phyloP scores from a whole-genome alignment of 1,140 invertebrate species.

The Trinorchestia longiramus region DNA sequence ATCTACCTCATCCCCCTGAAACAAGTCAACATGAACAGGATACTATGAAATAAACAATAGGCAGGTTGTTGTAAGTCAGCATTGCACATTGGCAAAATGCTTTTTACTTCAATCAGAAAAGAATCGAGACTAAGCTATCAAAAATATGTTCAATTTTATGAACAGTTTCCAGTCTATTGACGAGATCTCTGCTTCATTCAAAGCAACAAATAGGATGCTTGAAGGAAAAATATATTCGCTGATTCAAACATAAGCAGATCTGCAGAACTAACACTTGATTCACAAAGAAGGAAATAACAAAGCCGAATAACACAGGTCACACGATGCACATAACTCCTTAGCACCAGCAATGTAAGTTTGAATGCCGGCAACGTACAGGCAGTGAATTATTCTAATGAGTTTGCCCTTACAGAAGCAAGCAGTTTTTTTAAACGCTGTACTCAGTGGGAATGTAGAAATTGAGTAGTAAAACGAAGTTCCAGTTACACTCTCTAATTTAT shows the following conservation, averaged over 20 bases:
- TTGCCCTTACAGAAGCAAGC: neutral
- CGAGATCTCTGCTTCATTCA: too few relatives aligned
- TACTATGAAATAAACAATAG: neutral
- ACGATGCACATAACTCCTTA: neutral
- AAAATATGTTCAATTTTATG: neutral
- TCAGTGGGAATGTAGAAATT: neutral
- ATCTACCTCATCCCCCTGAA: neutral
- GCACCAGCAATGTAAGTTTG: too few relatives aligned
- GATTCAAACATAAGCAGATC: neutral
- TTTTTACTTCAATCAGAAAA: neutral
- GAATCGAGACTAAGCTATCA: neutral
- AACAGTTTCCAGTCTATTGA: too few relatives aligned
- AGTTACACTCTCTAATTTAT: neutral
- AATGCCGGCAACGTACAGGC: too few relatives aligned
- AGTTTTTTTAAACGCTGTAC: neutral
- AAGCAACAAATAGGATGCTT: too few relatives aligned
- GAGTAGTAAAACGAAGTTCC: neutral
- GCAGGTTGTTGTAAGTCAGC: too few relatives aligned
- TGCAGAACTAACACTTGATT: neutral
- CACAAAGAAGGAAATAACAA: neutral
- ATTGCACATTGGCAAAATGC: neutral
- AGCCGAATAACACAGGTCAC: neutral
- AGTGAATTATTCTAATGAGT: too few relatives aligned
- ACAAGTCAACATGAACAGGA: neutral
- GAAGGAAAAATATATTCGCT: neutral